Conservation (phyloP, 2,888 invertebrate species). For the Trichopria drosophilae region DNA sequence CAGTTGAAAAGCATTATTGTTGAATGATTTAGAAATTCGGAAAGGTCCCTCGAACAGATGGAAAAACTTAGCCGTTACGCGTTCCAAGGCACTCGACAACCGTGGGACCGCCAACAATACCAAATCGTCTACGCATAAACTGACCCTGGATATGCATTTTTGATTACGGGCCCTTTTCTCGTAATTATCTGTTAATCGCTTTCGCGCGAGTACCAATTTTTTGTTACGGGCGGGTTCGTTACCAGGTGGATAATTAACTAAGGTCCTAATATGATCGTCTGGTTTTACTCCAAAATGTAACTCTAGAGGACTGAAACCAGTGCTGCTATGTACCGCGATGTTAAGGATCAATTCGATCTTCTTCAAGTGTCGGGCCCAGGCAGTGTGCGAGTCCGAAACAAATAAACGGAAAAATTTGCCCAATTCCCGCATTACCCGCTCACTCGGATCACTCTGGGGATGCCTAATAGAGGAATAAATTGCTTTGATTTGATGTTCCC, state of each 20-base stretch:
- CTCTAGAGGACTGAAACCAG: constrained; percentile 6
- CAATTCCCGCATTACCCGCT: neutral
- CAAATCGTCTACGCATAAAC: neutral
- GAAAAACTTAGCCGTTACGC: too few relatives aligned
- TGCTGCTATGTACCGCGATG: constrained; percentile 4
- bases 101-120: too few relatives aligned
- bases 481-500: neutral
- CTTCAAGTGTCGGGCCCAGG: neutral
- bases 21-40: too few relatives aligned
- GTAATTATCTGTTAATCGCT: neutral
- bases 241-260: neutral
- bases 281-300: constrained; percentile 5
- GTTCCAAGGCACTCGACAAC: too few relatives aligned
- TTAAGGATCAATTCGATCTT: neutral
- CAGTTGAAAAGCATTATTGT: too few relatives aligned
- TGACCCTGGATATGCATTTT: neutral
- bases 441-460: too few relatives aligned
- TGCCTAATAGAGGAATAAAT: neutral
- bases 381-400: neutral
- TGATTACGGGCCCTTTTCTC: neutral
- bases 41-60: too few relatives aligned
- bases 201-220: neutral
- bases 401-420: neutral
- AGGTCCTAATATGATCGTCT: neutral
- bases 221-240: neutral